Percentiles rank a stretch among this genome's conserved stretches.
Evolutionary conservation across 2,797 vertebrate genomes (phyloP).

Genomic region (Ciconia nigra): DNA sequence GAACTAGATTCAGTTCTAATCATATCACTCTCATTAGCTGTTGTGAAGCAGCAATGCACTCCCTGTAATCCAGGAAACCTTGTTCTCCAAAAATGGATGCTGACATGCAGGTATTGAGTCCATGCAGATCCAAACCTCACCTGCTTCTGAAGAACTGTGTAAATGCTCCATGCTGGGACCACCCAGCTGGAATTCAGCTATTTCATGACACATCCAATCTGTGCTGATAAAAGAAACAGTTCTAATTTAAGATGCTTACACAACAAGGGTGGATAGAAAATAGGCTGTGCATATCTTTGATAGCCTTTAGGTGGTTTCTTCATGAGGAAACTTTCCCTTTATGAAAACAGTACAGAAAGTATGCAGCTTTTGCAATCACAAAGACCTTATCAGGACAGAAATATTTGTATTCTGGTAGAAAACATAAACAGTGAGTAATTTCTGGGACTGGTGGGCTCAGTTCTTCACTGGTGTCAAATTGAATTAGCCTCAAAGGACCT

Average conservation of each 20-base stretch:
- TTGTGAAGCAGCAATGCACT: background rate
- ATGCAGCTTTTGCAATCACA: background rate
- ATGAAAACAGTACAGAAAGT: background rate
- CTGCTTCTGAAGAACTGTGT: background rate
- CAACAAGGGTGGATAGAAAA: background rate
- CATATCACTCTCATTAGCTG: background rate
- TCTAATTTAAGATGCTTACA: conserved; percentile 41
- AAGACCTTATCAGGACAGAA: background rate
- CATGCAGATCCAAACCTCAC: background rate
- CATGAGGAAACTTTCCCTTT: background rate
- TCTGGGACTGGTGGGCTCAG: background rate
- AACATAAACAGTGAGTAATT: background rate
- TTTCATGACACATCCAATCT: conserved; percentile 41
- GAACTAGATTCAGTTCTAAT: background rate
- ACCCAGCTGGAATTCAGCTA: conserved; percentile 14
- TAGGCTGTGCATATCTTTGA: background rate
- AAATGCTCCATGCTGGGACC: background rate
- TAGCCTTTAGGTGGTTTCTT: background rate
- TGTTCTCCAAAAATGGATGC: background rate
- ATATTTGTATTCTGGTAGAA: background rate
- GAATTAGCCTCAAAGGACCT: background rate
- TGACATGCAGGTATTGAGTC: background rate
- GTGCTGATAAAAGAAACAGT: conserved; percentile 1
- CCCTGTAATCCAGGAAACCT: background rate
- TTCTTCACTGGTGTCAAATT: background rate